Base-by-base conservation (phyloP, 2,797 vertebrate species). In the Epinephelus malabaricus region DNA sequence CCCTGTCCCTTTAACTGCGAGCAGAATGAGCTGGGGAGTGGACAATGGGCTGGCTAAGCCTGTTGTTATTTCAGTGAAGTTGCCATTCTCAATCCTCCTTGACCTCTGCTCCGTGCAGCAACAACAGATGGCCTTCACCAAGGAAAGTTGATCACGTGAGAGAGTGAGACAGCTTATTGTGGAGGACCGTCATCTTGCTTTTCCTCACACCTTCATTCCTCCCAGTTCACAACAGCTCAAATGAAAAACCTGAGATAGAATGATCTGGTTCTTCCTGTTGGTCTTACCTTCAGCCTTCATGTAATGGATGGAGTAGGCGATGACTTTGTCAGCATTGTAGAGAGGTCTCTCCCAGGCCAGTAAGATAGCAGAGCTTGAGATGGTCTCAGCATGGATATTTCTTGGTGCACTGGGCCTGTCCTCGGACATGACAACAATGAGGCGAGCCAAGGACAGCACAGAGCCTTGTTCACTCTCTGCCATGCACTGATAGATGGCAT, bases 231-330 rank as follows among this genome's bases (percentile, higher is more conserved):
- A 59, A 73, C 15, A 53, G 4, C 3, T 38, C 14, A 82, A 78
- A 76, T 51, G 6, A 79, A 82, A 79, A 83, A 67, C 47, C 50
- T 21, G 14, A 34, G 64, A 64, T 18, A 82, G 13, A 53, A 34
- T 40, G 9, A 56, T 40, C 19, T 50, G 60, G 21, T 45, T 65
- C 25, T 23, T 62, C 5, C 18, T 66, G 21, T 63, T 45, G 6
- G 47, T 66, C 96, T 97, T 89, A 99, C 98, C 98, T 97, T 99
- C 98, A 62, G 98, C 97, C 83, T 98, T 99, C 97, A 97, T 99
- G 90, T 99, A 99, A 91, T 99, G 98, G 81, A 99, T 97, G 0
- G 98, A 99, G 92, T 99, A 99, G 19, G 98, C 98, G 4, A 99
- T 99, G 76, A 99, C 98, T 95, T 97, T 98, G 90, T 98, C 96